These are phyloP conservation scores for Dione vanillae DNA, from an alignment of 2,888 invertebrate genomes.

Conservation along the genomic window DNA sequence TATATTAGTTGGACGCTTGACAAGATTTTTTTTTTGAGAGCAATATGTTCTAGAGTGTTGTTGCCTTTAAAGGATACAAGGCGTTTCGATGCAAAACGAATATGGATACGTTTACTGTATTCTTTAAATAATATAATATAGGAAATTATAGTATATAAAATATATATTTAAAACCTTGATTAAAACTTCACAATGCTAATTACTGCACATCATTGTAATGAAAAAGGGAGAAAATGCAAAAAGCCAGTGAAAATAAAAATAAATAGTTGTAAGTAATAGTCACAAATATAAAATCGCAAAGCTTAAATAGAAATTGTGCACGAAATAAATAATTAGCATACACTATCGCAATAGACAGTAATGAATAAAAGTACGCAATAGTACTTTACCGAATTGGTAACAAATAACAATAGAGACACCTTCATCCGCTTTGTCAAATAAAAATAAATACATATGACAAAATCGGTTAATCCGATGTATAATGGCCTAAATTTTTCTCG, in stretches of 20 bases:
- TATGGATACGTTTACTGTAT: background rate
- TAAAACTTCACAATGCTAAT: background rate
- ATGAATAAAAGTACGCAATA: too few relatives aligned
- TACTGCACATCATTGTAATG: background rate
- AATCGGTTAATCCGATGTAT: too few relatives aligned
- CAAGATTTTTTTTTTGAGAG: background rate
- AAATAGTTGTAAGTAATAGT: background rate
- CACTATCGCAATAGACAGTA: background rate
- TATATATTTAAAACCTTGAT: too few relatives aligned
- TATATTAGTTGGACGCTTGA: too few relatives aligned
- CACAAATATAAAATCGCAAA: slow-evolving; percentile 1
- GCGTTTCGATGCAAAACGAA: background rate
- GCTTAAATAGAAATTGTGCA: background rate
- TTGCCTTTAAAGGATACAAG: background rate
- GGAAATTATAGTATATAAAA: background rate
- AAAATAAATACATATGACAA: too few relatives aligned
- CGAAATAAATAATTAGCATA: background rate
- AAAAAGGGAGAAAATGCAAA: background rate
- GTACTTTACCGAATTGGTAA: too few relatives aligned
- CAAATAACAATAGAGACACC: too few relatives aligned
- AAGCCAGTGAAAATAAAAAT: background rate
- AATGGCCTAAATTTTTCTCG: too few relatives aligned
- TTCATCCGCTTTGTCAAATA: too few relatives aligned
- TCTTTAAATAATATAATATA: background rate
- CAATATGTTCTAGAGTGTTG: background rate